Evolutionary conservation across 1,140 invertebrate genomes (phyloP).

Genomic region (Archegozetes longisetosus): DNA sequence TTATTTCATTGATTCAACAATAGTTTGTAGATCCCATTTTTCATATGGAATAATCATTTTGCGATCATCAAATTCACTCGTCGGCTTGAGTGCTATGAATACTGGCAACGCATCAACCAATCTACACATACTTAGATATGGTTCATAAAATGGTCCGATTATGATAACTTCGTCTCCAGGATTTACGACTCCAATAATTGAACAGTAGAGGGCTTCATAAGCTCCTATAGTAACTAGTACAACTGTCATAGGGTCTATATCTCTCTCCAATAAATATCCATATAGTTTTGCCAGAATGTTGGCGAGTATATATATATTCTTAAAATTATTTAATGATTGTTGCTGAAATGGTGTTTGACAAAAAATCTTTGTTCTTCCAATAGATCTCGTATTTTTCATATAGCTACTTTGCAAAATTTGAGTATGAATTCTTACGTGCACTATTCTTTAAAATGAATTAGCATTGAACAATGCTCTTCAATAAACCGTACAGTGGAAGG

Average conservation of each 20-base stretch:
- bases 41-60: too few species aligned
- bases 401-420: too few species aligned
- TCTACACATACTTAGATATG: conserved; percentile 83
- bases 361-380: too few species aligned
- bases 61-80: background rate
- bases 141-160: conserved; percentile 94
- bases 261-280: conserved; percentile 27
- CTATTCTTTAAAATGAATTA: too few species aligned
- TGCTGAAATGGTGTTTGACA: too few species aligned
- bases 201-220: conserved; percentile 34
- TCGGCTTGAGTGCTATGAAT: conserved; percentile 61
- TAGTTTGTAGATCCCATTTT: too few species aligned
- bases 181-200: conserved; percentile 32
- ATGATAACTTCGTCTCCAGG: conserved; percentile 54
- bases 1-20: too few species aligned
- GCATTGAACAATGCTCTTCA: too few species aligned
- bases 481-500: too few species aligned
- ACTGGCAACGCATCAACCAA: conserved; percentile 66
- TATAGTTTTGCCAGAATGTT: conserved; percentile 33
- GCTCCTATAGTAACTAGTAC: conserved; percentile 37
- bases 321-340: too few species aligned
- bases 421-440: too few species aligned
- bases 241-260: conserved; percentile 32
- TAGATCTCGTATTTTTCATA: too few species aligned
- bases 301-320: conserved; percentile 40